Evolutionary conservation across 2,888 invertebrate genomes (phyloP).

Genomic region (Drosophila mimetica): DNA sequence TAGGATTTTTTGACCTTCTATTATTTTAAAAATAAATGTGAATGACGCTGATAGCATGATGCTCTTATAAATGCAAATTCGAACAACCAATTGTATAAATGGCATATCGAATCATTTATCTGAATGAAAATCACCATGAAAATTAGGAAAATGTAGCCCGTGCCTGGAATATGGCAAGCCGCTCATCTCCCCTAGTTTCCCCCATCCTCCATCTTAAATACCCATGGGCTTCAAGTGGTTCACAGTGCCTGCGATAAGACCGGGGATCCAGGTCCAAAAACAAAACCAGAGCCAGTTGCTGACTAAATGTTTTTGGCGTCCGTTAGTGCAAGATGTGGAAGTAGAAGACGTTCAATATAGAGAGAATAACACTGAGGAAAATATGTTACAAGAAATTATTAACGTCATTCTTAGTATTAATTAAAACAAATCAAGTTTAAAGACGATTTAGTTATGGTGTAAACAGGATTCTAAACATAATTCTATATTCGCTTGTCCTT

Average conservation of each 20-base stretch:
- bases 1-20: neutral
- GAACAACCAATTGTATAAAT: constrained; percentile 13
- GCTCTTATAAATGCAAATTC: constrained; percentile 3
- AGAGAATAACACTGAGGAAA: constrained; percentile 11
- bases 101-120: constrained; percentile 22
- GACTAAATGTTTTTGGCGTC: constrained; percentile 73
- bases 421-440: no score
- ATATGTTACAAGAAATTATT: neutral
- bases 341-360: neutral
- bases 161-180: constrained; percentile 38
- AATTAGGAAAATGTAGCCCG: constrained; percentile 25
- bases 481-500: no score
- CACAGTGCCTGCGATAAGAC: constrained; percentile 29
- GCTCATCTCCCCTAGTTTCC: neutral
- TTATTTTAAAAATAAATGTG: neutral
- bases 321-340: constrained; percentile 58
- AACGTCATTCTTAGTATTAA: no score
- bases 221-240: constrained; percentile 37
- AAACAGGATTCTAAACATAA: no score
- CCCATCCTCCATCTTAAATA: constrained; percentile 1
- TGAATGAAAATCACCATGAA: constrained; percentile 18
- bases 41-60: neutral
- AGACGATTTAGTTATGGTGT: no score
- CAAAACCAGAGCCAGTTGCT: constrained; percentile 23
- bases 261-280: constrained; percentile 8